Base-by-base conservation (phyloP, 2,113 vertebrate species). In the Poeciliopsis prolifica region DNA sequence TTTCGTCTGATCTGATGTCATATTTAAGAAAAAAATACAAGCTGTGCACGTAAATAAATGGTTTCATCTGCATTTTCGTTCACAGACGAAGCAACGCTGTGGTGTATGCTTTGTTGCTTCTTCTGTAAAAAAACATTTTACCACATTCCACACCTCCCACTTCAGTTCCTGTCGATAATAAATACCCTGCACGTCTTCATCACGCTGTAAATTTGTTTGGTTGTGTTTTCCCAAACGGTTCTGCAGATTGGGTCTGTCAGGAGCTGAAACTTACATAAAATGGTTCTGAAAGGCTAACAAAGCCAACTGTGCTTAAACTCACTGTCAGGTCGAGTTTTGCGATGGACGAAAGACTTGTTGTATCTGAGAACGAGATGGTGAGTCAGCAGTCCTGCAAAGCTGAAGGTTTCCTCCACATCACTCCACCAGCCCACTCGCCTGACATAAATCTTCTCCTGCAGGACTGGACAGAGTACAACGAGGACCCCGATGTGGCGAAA, bases 311-410 rank as follows among this genome's bases (percentile, higher is more conserved):
- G 28, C 30, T 30, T 17, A 30, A 29, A 62, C 15, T 62, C 10
- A 29, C 12, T 62, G 17, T 30, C 70, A 93, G 92, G 29, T 11
- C 29, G 54, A 40, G 0, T 24, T 26, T 78, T n/a, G 74, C 87
- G 68, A 88, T 87, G 74, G 15, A 76, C 17, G 64, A 33, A 28
- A 61, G 0, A 29, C 1, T 4, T 0, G 5, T 51, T 31, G 77
- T 33, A 8, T 63, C 51, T 42, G 84, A 86, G 15, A 68, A 37
- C 0, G 78, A 89, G 29, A 70, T 87, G 87, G 91, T 91, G 12
- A 58, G 87, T 90, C 26, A 11, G 0, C 8, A 13, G 61, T 61
- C 68, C 14, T 65, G 0, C 48, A n/a, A 28, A 65, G 22, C 13
- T n/a, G 2, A 65, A 8, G 11, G 30, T 17, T 22, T 19, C 48